phyloP scores from a whole-genome alignment of 1,140 invertebrate genomes.

The Rhopalosiphum maidis region DNA sequence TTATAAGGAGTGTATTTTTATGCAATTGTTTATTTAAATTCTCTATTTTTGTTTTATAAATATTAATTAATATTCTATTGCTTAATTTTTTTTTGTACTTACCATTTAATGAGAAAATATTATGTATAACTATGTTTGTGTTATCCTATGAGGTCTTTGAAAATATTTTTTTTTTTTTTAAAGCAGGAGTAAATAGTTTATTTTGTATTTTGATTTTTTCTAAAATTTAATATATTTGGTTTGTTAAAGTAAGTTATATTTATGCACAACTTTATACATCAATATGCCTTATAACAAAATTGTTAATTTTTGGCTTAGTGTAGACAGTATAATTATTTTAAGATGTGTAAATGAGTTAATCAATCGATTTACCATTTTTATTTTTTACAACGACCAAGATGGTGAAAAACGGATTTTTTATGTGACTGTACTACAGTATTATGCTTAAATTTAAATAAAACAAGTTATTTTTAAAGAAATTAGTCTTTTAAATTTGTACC shows the following conservation, averaged over 20 bases:
- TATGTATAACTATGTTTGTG: background rate
- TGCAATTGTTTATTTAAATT: background rate
- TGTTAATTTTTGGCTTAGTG: background rate
- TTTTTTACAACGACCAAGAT: background rate
- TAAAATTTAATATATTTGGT: too few species aligned
- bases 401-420: background rate
- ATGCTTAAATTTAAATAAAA: background rate
- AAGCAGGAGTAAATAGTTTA: too few species aligned
- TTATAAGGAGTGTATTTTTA: background rate
- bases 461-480: background rate
- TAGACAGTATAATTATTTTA: background rate
- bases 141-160: background rate
- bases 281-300: too few species aligned
- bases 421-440: background rate
- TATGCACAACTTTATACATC: background rate
- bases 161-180: background rate
- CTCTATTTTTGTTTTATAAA: constrained; percentile 1
- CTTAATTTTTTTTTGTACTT: background rate
- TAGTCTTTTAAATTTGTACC: background rate
- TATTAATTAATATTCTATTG: background rate
- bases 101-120: background rate
- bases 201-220: too few species aligned
- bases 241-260: too few species aligned
- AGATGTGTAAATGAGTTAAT: background rate
- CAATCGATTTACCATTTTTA: background rate